Evolutionary conservation across 2,797 vertebrate species (phyloP), one percentile per base, ranked within the genome.

Genomic region (Chaunax sp.): DNA sequence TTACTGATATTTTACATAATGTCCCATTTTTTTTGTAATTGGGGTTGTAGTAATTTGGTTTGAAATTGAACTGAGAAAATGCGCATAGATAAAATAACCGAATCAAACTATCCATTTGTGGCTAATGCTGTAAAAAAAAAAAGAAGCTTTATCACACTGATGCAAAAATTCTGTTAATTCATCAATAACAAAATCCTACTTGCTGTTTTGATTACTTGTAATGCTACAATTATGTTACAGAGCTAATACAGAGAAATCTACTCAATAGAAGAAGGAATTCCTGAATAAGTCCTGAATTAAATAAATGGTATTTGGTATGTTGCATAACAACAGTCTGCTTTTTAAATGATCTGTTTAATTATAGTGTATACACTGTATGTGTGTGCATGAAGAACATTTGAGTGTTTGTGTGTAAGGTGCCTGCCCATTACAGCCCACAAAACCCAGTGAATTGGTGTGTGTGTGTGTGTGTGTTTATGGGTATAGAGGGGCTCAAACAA

Each of bases 401-500:
- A 25, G 41, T 51, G 72, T 62, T 25, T 77, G 58, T 61, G 64
- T 70, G 51, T 15, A 20, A 19, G 22, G 35, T 53, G 15, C 12
- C 30, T 69, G 64, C 33, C 33, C 15, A 69, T 30, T 61, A 26
- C 49, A 35, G 10, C 26, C 11, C 18, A 56, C 60, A 44, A 59
- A 67, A 26, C 20, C 20, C 25, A 38, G 22, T 53, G 10, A 19
- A 18, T 16, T 3, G 6, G 20, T 26, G 43, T 50, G 19, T 35
- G 64, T 64, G 47, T 22, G 50, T 59, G 20, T 45, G 8, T 25
- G 15, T 53, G 45, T 65, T 15, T 45, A 7, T 38, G 12, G 13
- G 14, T 15, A 15, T 49, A 49, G 19, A 35, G 9, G 33, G 19
- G 47, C 26, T 58, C n/a, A 45, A 64, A 68, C 43, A 26, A 57